A percentile compares a stretch with the other conserved stretches of the same genome.
Conservation (phyloP, 2,113 vertebrate genomes). For the Stictonetta naevosa region DNA sequence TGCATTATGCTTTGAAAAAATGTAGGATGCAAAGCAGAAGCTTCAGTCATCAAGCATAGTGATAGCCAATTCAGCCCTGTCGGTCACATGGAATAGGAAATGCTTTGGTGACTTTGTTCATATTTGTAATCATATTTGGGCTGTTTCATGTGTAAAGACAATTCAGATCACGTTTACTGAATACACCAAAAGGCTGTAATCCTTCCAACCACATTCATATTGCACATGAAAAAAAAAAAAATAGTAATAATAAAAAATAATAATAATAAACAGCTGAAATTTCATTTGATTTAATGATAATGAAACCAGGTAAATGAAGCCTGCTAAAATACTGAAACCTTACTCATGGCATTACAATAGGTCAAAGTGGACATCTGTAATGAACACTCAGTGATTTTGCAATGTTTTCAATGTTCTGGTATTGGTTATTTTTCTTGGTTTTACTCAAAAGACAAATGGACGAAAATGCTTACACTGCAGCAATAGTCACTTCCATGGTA, state of each 20-base stretch:
- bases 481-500: constrained; percentile 47
- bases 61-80: not conserved
- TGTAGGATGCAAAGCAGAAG: constrained; percentile 32
- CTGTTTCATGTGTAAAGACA: not conserved
- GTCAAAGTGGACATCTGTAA: constrained; percentile 53
- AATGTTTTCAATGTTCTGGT: constrained; percentile 28
- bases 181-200: not conserved
- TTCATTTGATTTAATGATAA: not conserved
- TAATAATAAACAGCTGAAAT: not conserved
- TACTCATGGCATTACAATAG: not conserved
- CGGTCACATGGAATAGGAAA: not conserved
- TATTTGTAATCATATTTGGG: not conserved
- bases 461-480: constrained; percentile 54
- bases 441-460: constrained; percentile 57
- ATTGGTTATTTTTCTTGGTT: constrained; percentile 64
- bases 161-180: not conserved
- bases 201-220: not conserved
- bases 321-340: not conserved
- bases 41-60: not conserved
- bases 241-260: too few relatives aligned
- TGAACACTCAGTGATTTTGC: constrained; percentile 22
- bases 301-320: not conserved
- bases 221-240: not conserved
- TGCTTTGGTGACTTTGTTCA: not conserved
- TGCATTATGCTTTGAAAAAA: constrained; percentile 48